A percentile compares a stretch with the other conserved stretches of the same genome.
These are phyloP conservation scores for Zelostemma sp. DNA, from an alignment of 1,140 invertebrate genomes.

Conservation along the genomic window DNA sequence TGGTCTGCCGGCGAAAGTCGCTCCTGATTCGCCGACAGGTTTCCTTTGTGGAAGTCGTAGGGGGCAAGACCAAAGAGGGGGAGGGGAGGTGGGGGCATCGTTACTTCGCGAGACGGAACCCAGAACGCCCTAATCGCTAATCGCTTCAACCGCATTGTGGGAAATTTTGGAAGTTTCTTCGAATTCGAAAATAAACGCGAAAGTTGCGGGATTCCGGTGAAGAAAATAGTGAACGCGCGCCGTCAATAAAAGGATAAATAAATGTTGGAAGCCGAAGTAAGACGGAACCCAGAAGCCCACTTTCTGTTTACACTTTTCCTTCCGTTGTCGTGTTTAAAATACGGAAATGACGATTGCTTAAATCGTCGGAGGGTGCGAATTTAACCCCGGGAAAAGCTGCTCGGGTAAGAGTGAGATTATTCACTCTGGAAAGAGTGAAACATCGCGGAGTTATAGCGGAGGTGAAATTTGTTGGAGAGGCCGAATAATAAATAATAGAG, in stretches of 20 bases:
- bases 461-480: constrained; percentile 34
- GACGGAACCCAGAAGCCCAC: constrained; percentile 44
- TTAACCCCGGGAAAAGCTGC: not conserved
- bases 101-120: constrained; percentile 26
- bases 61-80: constrained; percentile 10
- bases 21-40: constrained; percentile 28
- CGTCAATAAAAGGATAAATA: constrained; percentile 50
- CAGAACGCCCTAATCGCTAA: constrained; percentile 41
- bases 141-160: constrained; percentile 9
- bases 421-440: not conserved
- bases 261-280: constrained; percentile 46
- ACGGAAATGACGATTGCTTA: constrained; percentile 55
- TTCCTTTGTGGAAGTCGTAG: constrained; percentile 15
- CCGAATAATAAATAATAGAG: constrained; percentile 30
- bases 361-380: constrained; percentile 21
- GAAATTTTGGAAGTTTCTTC: constrained; percentile 7
- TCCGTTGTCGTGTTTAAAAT: constrained; percentile 47
- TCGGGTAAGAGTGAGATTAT: not conserved
- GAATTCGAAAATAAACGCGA: not conserved
- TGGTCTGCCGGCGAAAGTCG: constrained; percentile 16
- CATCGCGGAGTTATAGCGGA: constrained; percentile 18
- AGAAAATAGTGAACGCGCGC: too few species aligned
- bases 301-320: constrained; percentile 46
- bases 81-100: constrained; percentile 5
- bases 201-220: not conserved